Conservation (phyloP, 2,888 invertebrate species). For the Drosophila pullipes region DNA sequence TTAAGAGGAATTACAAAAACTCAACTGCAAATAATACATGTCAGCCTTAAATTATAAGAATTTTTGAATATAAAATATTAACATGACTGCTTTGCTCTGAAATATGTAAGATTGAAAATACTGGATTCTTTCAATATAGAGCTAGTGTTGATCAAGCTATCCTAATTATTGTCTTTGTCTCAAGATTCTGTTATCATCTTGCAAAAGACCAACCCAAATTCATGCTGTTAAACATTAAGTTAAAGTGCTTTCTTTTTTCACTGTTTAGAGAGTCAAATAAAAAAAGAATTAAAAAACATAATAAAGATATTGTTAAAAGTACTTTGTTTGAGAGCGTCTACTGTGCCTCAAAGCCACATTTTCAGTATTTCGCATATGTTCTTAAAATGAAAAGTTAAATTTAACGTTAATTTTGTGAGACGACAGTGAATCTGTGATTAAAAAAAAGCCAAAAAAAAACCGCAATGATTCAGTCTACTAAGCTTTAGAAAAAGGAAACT, state of each 20-base stretch:
- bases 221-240: neutral
- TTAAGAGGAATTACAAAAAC: neutral
- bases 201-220: neutral
- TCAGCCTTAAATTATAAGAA: fast-evolving
- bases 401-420: constrained; percentile 31
- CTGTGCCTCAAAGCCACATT: constrained; percentile 8
- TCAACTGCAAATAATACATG: neutral
- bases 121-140: neutral
- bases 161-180: neutral
- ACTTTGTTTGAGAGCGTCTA: neutral
- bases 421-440: constrained; percentile 66
- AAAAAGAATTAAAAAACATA: neutral
- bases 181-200: neutral
- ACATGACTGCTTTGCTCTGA: neutral
- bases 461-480: constrained; percentile 70
- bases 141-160: neutral
- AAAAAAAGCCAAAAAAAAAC: constrained; percentile 48
- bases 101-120: neutral
- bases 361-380: neutral
- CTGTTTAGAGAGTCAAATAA: neutral
- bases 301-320: neutral
- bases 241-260: neutral
- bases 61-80: too few species aligned
- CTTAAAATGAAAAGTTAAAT: constrained; percentile 67
- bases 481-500: constrained; percentile 40